Percentiles rank a stretch among this genome's conserved stretches.
These are phyloP conservation scores for Congeria kusceri DNA, from an alignment of 2,888 invertebrate genomes.

Conservation along the genomic window DNA sequence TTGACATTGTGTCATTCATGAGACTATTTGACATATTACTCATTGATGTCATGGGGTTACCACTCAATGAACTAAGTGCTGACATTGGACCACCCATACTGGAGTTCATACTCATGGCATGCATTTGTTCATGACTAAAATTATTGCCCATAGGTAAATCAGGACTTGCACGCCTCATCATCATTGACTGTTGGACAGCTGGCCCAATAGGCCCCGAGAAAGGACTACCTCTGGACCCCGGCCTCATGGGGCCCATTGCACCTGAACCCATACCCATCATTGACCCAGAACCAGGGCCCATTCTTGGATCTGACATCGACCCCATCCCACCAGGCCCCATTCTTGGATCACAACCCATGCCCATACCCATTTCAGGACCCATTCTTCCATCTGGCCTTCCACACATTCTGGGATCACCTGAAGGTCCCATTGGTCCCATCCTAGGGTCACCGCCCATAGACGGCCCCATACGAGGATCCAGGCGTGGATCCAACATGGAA, in stretches of 20 bases:
- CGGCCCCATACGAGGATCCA: slow-evolving; percentile 54
- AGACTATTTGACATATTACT: slow-evolving; percentile 73
- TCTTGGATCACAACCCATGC: slow-evolving; percentile 56
- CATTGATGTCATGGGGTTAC: slow-evolving; percentile 69
- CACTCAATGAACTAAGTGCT: slow-evolving; percentile 61
- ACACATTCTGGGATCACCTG: slow-evolving; percentile 48
- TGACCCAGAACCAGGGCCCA: slow-evolving; percentile 54
- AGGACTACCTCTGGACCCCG: slow-evolving; percentile 65
- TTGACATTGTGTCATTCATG: slow-evolving; percentile 62
- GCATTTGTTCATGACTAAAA: slow-evolving; percentile 64
- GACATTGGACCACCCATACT: slow-evolving; percentile 55
- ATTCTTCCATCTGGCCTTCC: slow-evolving; percentile 50
- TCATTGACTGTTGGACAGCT: slow-evolving; percentile 65
- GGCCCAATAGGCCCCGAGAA: slow-evolving; percentile 62
- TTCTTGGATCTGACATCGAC: slow-evolving; percentile 69
- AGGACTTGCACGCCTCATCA: slow-evolving; percentile 62
- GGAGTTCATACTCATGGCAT: slow-evolving; percentile 45
- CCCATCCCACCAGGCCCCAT: slow-evolving; percentile 59
- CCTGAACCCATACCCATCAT: slow-evolving; percentile 60
- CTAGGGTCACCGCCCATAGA: slow-evolving; percentile 58
- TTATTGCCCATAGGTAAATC: slow-evolving; percentile 50
- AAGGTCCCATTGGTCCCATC: slow-evolving; percentile 50
- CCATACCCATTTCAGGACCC: slow-evolving; percentile 50
- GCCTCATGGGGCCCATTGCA: slow-evolving; percentile 61
- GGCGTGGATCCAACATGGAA: slow-evolving; percentile 34